These are phyloP conservation scores for Dusona sp. DNA, from an alignment of 2,888 invertebrate species.

Conservation along the genomic window DNA sequence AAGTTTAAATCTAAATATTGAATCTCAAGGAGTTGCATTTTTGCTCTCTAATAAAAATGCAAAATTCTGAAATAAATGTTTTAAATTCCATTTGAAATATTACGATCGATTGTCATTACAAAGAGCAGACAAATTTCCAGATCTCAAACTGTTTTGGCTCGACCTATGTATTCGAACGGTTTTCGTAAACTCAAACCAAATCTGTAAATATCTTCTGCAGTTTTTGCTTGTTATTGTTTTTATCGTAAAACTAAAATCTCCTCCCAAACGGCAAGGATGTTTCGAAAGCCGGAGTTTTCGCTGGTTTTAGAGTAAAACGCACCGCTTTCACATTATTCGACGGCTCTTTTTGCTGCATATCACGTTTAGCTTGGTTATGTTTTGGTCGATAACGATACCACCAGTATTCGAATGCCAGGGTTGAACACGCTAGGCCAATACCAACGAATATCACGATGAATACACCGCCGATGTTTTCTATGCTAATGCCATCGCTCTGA, in stretches of 20 bases:
- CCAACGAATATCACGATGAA: slow-evolving; percentile 99
- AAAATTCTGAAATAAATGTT: background rate
- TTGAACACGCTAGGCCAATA: slow-evolving; percentile 95
- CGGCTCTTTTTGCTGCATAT: slow-evolving; percentile 52
- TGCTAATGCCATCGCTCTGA: slow-evolving; percentile 98
- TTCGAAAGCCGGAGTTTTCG: slow-evolving; percentile 77
- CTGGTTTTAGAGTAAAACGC: slow-evolving; percentile 79
- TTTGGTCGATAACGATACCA: slow-evolving; percentile 93
- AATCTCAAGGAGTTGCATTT: background rate
- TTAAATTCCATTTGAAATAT: background rate
- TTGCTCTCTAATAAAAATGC: background rate
- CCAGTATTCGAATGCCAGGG: slow-evolving; percentile 97
- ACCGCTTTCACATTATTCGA: slow-evolving; percentile 73
- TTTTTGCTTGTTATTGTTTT: background rate
- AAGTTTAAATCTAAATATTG: background rate
- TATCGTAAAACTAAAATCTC: slow-evolving; percentile 55
- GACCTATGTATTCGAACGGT: background rate
- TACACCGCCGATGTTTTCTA: slow-evolving; percentile 98
- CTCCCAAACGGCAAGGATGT: slow-evolving; percentile 63
- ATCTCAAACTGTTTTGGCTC: background rate
- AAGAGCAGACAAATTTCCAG: background rate
- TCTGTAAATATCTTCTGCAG: background rate
- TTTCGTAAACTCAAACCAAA: background rate
- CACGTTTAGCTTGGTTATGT: slow-evolving; percentile 78
- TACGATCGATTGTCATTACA: background rate